Base-by-base conservation (phyloP, 2,113 vertebrate species). In the Larimichthys crocea region DNA sequence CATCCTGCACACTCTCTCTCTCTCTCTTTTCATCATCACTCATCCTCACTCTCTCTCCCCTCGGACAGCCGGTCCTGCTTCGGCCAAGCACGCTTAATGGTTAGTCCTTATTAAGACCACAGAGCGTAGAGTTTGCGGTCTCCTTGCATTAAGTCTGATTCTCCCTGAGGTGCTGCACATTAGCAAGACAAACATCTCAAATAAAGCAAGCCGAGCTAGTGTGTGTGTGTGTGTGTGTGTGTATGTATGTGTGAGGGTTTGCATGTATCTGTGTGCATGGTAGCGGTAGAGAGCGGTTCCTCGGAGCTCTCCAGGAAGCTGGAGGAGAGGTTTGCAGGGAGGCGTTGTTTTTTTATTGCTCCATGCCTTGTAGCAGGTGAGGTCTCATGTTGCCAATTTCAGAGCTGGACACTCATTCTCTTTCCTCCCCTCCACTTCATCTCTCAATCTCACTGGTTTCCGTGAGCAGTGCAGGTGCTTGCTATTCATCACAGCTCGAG, bases 391-490 rank as follows among this genome's bases (percentile, higher is more conserved):
- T 95, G 92, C 92, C 88, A 89, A 90, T 91, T 93, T 83, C 26
- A 19, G 74, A 86, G 84, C 79, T 81, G 87, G 86, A 86, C 82
- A 84, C 85, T 89, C 76, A 69, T 84, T 91, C 74, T 86, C 65
- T 85, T 86, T 82, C 79, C 79, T 75, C 71, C 79, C 78, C 77
- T 82, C 79, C 49, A 66, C 69, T 88, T 80, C 46, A 66, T 86
- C 85, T 80, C 81, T 90, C 88, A 72, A 42, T 89, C 82, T 82
- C 59, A 2, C 60, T 71, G 75, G 20, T 87, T 92, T 90, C 85
- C 72, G 84, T 95, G 93, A 92, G 92, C 52, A 74, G 77, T 63
- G 93, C 94, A 94, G 95, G 94, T 95, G 94, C 93, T 85, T 46
- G 82, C 91, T 89, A 94, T 96, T 94, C 92, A 94, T 94, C 93